Base-by-base conservation (phyloP, 2,113 vertebrate species). In the Gnathonemus echidnorhynchus region DNA sequence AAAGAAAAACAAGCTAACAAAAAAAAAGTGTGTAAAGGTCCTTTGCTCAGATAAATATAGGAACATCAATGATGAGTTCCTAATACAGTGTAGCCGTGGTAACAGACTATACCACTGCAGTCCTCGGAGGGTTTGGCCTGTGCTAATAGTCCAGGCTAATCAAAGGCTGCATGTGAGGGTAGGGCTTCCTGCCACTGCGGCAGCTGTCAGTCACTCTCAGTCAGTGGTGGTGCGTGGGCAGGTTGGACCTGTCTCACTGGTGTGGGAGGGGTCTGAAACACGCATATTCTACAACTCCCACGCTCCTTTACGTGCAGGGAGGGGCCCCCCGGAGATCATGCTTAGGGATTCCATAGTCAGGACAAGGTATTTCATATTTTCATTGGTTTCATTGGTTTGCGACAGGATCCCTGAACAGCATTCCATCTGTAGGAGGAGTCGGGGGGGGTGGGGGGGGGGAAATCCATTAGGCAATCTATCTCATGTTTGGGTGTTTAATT, bases 191-290 rank as follows among this genome's bases (percentile, higher is more conserved):
- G 86, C 4, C 27, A 11, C n/a, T 21, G 42, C 31, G 27, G 49
- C 89, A 89, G 35, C n/a, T 27, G n/a, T 80, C n/a, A 24, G 1
- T 58, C 50, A 58, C 35, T 77, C 11, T 11, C 24, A 21, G 19
- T 27, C 52, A 31, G 24, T 52, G 19, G 24, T 0, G 0, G 21
- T 10, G n/a, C 9, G 42, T 52, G 11, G 50, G 52, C 89, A 58
- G 89, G 89, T 89, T 48, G 35, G 27, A 86, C 89, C n/a, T 84
- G 89, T 52, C 80, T 46, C 52, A 62, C 89, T 27, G 53, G 89
- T 89, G 89, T 56, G n/a, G 62, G 88, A n/a, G 84, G 35, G 89
- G 24, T 80, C 49, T 42, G 45, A 46, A 31, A 80, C 52, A 46
- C n/a, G 7, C 74, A 86, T 50, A 27, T 21, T 11, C 50, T 48